Conservation (phyloP, 2,797 vertebrate species). For the Clamator glandarius region DNA sequence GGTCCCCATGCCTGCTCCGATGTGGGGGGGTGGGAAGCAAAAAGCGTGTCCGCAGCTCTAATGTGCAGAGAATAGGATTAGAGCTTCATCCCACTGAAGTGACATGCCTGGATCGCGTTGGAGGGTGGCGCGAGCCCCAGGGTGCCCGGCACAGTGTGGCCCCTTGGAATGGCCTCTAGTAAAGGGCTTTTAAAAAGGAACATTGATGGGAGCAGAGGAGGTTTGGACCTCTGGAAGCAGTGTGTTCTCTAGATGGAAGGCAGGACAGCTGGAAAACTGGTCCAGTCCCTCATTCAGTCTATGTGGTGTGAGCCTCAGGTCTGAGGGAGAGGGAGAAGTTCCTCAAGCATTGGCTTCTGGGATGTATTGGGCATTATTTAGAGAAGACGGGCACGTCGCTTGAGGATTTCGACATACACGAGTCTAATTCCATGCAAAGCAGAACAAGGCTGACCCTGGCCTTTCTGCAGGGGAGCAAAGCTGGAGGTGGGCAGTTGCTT, state of each 20-base stretch:
- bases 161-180: not conserved
- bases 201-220: not conserved
- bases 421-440: not conserved
- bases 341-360: not conserved
- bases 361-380: not conserved
- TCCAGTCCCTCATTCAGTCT: not conserved
- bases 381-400: not conserved
- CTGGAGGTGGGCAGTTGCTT: too few species aligned
- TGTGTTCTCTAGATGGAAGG: not conserved
- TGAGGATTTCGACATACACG: accelerated
- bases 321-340: not conserved
- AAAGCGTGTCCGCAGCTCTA: not conserved
- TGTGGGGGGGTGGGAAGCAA: not conserved
- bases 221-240: too few species aligned
- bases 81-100: conserved; percentile 1
- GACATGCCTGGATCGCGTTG: not conserved
- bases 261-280: not conserved
- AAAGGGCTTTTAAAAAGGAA: not conserved
- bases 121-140: accelerated
- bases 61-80: conserved; percentile 27
- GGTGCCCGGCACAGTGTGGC: not conserved
- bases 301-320: not conserved
- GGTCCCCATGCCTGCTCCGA: not conserved
- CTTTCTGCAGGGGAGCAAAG: too few species aligned
- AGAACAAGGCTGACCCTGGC: too few species aligned